Base-by-base conservation (phyloP, 2,113 vertebrate species). In the Oryzias curvinotus region DNA sequence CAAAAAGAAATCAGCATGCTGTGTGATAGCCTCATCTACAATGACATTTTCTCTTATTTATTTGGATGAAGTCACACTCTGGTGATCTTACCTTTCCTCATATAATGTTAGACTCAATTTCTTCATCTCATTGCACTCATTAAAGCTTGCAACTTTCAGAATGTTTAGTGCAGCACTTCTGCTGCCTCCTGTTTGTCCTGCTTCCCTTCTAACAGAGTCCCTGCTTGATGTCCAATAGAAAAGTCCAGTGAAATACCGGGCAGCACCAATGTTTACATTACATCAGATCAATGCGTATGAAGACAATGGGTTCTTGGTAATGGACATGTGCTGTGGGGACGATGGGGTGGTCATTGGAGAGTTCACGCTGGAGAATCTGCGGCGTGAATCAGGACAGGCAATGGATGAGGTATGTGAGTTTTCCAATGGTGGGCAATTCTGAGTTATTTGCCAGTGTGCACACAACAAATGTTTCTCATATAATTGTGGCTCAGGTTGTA, bases 261-360 rank as follows among this genome's bases (percentile, higher is more conserved):
- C 89, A 26, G 85, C 81, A 5, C 88, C 95, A 25, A 93, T 97
- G 84, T 77, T 90, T 45, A 83, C 73, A 5, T 93, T 96, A 81
- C 95, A 98, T 87, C 95, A 97, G 78, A 97, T 97, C 85, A 98
- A 96, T 28, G 93, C 96, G 30, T 98, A 90, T 72, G 96, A 98
- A 80, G 93, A 97, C 17, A 43, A 78, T n/a, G 94, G 89, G 53
- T 94, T 93, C 53, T 78, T 98, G 76, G 88, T 98, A 19, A 90
- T 96, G 83, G 96, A 98, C 81, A 84, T 97, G 83, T 98, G 95
- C 85, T 94, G 94, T 62, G 91, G 93, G 36, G 94, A 96, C 25
- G 88, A 95, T 5, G 96, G 95, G 4, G 68, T 59, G 5, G 77
- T 62, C 68, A 77, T 97, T n/a, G 90, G 89, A 1, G 48, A 89